These are phyloP conservation scores for Elephantulus edwardii DNA, from an alignment of 2,113 vertebrate species.

Conservation along the genomic window DNA sequence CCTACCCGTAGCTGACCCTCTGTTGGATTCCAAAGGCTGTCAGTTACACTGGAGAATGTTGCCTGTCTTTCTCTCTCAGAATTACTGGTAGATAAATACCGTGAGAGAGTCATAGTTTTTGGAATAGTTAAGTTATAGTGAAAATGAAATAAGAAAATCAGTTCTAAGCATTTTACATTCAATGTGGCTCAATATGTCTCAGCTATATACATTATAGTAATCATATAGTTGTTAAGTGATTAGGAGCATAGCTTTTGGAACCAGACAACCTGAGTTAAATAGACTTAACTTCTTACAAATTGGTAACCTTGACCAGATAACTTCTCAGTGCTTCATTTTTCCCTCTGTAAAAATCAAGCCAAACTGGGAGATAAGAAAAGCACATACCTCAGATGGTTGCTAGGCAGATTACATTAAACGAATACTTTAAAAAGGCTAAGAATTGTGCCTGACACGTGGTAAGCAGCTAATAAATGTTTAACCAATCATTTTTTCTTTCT, in stretches of 20 bases:
- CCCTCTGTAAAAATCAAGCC: neutral
- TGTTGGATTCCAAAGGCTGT: too few relatives aligned
- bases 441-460: too few relatives aligned
- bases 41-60: too few relatives aligned
- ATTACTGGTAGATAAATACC: too few relatives aligned
- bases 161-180: neutral
- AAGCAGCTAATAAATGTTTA: too few relatives aligned
- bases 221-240: neutral
- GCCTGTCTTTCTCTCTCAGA: too few relatives aligned
- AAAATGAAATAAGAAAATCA: neutral
- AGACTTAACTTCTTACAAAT: neutral
- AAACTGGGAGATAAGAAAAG: conserved; percentile 26
- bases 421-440: conserved; percentile 46
- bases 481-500: neutral
- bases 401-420: neutral
- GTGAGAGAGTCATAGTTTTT: too few relatives aligned
- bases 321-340: conserved; percentile 12
- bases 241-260: neutral
- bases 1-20: too few relatives aligned
- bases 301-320: neutral
- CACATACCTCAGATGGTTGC: neutral
- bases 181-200: neutral
- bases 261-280: neutral
- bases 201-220: neutral
- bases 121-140: too few relatives aligned